Evolutionary conservation across 2,888 invertebrate genomes (phyloP), one percentile per base, ranked within the genome.

Genomic region (Galeruca laticollis): DNA sequence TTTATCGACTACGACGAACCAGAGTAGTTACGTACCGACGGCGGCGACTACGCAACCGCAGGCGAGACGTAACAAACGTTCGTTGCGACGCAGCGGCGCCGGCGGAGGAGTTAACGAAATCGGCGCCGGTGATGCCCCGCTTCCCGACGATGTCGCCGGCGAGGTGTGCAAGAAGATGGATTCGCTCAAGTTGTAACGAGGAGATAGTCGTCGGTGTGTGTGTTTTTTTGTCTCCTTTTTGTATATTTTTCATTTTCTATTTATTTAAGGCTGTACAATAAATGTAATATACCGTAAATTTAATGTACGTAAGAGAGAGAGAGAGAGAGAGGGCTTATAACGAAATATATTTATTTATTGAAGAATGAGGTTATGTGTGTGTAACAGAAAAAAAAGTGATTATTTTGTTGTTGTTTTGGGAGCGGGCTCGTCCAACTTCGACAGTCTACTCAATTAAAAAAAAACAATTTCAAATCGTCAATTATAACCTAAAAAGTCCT

Each of bases 91-190:
- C 37, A 40, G 69, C 61, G 71, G 66, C 15, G 40, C 69, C 62
- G 69, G 65, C 15, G 49, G 74, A 9, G 71, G 70, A 40, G 68
- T 79, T 60, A 80, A 77, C 75, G 85, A 85, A 72, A 84, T 85
- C 52, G 86, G 85, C 11, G 85, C 85, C 11, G 85, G 85, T 10
- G 85, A 86, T 67, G 85, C 84, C 13, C 85, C 85, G 13, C 75
- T 83, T 47, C 82, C 82, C 10, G 71, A 75, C 15, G 78, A 79
- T 57, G 80, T 79, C 63, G 72, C 73, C 61, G 79, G 77, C 9
- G 79, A 80, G 49, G 73, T 79, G n/a, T 82, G 82, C 73, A 83
- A 82, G 78, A 84, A 84, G 75, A 71, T 85, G 70, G 85, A 85
- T 68, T 79, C 81, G 60, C 81, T 85, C 72, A 85, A 85, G 73